Evolutionary conservation across 2,797 vertebrate species (phyloP), one percentile per base, ranked within the genome.

Genomic region (Pteropus rufus): DNA sequence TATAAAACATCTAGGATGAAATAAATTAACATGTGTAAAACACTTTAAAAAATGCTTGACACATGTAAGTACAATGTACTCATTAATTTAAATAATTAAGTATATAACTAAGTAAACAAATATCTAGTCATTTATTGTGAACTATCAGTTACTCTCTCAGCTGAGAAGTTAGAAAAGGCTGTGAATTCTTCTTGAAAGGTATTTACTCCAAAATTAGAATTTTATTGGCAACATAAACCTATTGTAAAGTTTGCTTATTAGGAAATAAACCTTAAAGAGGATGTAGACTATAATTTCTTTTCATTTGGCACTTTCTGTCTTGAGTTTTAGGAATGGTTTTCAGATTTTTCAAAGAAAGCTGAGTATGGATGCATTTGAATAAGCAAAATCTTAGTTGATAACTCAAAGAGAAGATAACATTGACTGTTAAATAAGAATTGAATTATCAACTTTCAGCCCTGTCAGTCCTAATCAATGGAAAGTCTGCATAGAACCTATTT

Each of bases 401-500:
- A 54, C 73, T 81, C 24, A 93, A 75, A 93, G 34, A 93, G 84
- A 95, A 93, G 29, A 93, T 91, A 96, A 83, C 76, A 52, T 94
- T 49, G 46, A 95, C 15, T 81, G 5, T 97, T 94, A 95, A 96
- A 58, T 95, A 97, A 97, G n/a, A 96, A 96, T 92, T 72, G 10
- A 56, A 86, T 97, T 93, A 89, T 41, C 90, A 75, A 95, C 5
- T 88, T 62, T 96, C 86, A 95, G 70, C 72, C 14, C 29, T 69
- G 24, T 80, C 72, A 73, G 4, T 94, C 46, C 72, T 76, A 75
- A 81, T 60, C 19, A 34, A 1, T 89, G 29, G 49, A 81, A 56
- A 91, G 93, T 88, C 62, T 87, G 70, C 93, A 73, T 26, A 10
- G 69, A 70, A 36, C 31, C 89, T 79, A 58, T 83, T 96, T 96